Evolutionary conservation across 2,888 invertebrate species (phyloP), one percentile per base, ranked within the genome.

Genomic region (Crossocerus cetratus): DNA sequence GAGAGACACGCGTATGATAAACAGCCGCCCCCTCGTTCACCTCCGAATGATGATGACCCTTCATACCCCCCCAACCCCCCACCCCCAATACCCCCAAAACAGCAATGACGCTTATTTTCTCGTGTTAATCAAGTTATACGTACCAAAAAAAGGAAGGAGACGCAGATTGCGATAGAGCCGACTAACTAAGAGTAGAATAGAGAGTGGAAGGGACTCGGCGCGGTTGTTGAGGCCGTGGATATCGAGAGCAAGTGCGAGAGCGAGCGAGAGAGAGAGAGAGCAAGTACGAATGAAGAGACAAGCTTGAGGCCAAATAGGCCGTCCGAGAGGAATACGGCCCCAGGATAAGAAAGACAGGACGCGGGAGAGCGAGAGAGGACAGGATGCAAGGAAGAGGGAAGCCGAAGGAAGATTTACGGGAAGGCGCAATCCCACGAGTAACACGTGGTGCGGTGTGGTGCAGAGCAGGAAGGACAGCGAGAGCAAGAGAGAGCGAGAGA

Each of bases 111-210:
- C 90, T 90, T 90, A 89, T 88, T 87, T 90, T 90, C 88, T 89
- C 90, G 89, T 88, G 88, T 89, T 89, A 89, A 89, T 89, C 88
- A 90, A 88, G 89, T 88, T 90, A 89, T 88, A 90, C 89, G 88
- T 89, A 90, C 89, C 90, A 90, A 90, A 90, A 88, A 88, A 71
- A 66, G 63, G 65, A 53, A 14, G 16, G 22, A 2, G 21, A 13
- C 11, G 55, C 42, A 68, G 54, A 62, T 49, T 49, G 16, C 49
- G 49, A 49, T 44, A 43, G 57, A 49, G 49, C 49, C 49, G 49
- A 49, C 49, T 49, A 14, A 49, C 49, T 14, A 32, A 32, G 32
- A 32, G 65, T 43, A 63, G 58, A 49, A 69, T 21, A 42, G 43
- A 42, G 5, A 32, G 32, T 32, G 23, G 44, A 55, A 16, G 65